Evolutionary conservation across 2,888 invertebrate species (phyloP).

Genomic region (Eristalis intricaria): DNA sequence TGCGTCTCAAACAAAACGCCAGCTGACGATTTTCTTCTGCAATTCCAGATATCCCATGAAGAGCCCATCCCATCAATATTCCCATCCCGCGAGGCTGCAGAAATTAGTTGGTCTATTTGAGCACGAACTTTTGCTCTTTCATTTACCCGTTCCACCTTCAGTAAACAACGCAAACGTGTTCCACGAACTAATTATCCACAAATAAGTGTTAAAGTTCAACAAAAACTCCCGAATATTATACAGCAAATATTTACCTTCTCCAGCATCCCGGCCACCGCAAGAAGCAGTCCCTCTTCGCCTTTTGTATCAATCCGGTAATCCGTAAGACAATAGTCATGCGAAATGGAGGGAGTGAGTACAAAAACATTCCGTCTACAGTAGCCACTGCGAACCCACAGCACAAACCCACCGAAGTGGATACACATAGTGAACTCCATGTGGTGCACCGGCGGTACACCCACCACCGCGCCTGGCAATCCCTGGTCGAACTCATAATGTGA

Average conservation of each 20-base stretch:
- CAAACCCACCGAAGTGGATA: conserved; percentile 35
- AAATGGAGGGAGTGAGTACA: neutral
- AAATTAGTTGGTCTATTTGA: neutral
- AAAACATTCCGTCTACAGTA: conserved; percentile 18
- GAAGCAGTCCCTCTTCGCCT: conserved; percentile 6
- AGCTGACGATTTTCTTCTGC: too few species aligned
- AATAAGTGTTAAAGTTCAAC: conserved; percentile 61
- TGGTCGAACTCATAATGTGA: conserved; percentile 56
- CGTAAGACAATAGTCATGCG: conserved; percentile 61
- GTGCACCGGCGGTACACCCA: conserved; percentile 23
- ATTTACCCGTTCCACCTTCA: neutral
- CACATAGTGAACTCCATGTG: neutral
- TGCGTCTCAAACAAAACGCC: too few species aligned
- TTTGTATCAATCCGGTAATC: conserved; percentile 63
- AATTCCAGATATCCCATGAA: too few species aligned
- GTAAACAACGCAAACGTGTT: conserved; percentile 23
- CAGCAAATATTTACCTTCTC: conserved; percentile 47
- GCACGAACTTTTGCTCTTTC: neutral
- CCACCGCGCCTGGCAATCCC: neutral
- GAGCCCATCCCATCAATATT: too few species aligned
- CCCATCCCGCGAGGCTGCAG: neutral
- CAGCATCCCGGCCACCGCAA: too few species aligned
- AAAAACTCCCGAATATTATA: conserved; percentile 58
- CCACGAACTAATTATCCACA: conserved; percentile 58
- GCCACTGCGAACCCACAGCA: conserved; percentile 31